Evolutionary conservation across 2,113 vertebrate species (phyloP), one percentile per base, ranked within the genome.

Genomic region (Laticauda laticaudata): DNA sequence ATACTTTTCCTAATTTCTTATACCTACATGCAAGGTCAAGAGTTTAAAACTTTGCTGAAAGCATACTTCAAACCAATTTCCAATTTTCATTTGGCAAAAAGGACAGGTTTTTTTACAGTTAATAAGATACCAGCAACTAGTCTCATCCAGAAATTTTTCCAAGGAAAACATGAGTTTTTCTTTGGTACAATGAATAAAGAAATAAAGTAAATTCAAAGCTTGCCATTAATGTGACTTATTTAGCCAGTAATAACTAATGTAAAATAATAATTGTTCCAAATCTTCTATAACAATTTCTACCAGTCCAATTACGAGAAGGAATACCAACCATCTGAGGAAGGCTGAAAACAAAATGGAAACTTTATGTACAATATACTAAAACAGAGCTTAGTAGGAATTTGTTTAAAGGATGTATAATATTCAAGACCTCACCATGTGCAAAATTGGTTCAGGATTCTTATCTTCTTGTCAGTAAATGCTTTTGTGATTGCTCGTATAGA

Each of bases 401-500:
- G 61, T 75, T 75, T 20, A 20, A 39, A n/a, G 39, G n/a, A 75
- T 4, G 56, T 4, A 20, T 61, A 86, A n/a, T 59, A 61, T 93
- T 91, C 26, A 64, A 87, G n/a, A 95, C 97, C 98, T 98, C 97
- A 99, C 99, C 97, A 97, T 98, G 87, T 98, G 98, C 95, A 99
- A 97, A 95, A 99, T 94, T n/a, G 97, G 98, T 96, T 99, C 99
- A 0, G 99, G 98, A 96, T 96, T 98, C 95, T 98, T 98, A 92
- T 98, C 98, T 97, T 98, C 98, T 92, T 98, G 98, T 91, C 98
- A 53, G 98, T 97, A 64, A 98, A 98, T 21, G 98, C 99, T 96
- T 98, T 98, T 95, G 98, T 98, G 97, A 99, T 99, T 94, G 98
- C 98, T 96, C 97, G 98, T 94, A 99, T 98, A 1, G 98, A 99